Conservation (phyloP, 2,113 vertebrate species). For the Bufo gargarizans region DNA sequence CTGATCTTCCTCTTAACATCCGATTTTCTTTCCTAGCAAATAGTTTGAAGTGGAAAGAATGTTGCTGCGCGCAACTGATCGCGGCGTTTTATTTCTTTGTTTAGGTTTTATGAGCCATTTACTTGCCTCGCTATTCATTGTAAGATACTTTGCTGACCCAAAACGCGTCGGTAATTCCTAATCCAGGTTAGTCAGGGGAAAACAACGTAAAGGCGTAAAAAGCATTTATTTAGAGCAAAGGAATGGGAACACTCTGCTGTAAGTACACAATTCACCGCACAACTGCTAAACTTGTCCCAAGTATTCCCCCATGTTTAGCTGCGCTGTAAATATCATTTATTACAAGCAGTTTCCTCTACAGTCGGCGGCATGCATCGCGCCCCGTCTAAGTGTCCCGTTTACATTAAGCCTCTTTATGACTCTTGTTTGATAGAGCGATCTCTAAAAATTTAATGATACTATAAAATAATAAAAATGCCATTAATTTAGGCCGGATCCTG, state of each 20-base stretch:
- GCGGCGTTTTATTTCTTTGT: not conserved
- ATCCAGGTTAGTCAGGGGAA: constrained; percentile 24
- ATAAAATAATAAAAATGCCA: constrained; percentile 99
- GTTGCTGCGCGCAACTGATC: not conserved
- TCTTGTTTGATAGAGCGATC: constrained; percentile 94
- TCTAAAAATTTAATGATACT: constrained; percentile 99
- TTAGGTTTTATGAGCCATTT: constrained; percentile 21
- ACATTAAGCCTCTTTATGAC: constrained; percentile 91
- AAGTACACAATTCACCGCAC: constrained; percentile 80
- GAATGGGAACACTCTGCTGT: constrained; percentile 75
- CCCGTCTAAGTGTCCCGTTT: constrained; percentile 82
- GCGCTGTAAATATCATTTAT: constrained; percentile 85
- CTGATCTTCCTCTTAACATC: not conserved
- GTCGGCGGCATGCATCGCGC: constrained; percentile 74
- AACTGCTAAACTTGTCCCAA: constrained; percentile 83
- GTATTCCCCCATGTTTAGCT: constrained; percentile 81
- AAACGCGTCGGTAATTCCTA: constrained; percentile 25
- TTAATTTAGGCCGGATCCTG: constrained; percentile 97
- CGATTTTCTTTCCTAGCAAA: not conserved
- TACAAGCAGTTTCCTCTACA: constrained; percentile 77
- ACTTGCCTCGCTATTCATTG: constrained; percentile 24
- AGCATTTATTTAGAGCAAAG: constrained; percentile 43
- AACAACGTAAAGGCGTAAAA: constrained; percentile 27
- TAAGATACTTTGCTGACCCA: constrained; percentile 22
- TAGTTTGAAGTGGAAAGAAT: not conserved